Evolutionary conservation across 1,140 invertebrate genomes (phyloP).

Genomic region (Atopsyche davidsoni): DNA sequence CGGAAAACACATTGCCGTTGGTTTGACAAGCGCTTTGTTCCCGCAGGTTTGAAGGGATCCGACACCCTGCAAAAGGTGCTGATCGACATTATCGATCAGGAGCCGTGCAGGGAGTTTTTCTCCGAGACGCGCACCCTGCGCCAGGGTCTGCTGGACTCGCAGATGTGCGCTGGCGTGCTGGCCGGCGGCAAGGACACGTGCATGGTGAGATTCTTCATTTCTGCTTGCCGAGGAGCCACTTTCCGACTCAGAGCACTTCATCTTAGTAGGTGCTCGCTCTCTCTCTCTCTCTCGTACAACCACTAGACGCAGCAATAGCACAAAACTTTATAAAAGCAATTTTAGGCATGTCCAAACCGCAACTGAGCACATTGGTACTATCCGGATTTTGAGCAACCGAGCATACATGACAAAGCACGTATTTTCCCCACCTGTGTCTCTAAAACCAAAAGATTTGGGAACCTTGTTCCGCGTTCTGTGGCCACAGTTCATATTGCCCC

Average conservation of each 20-base stretch:
- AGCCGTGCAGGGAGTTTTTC: slow-evolving; percentile 6
- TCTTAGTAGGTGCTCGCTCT: not conserved
- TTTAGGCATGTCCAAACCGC: no score
- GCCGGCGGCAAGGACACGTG: slow-evolving; percentile 26
- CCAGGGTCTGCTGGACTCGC: slow-evolving; percentile 6
- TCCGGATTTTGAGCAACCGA: no score
- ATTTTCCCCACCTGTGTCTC: no score
- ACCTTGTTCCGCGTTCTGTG: not conserved
- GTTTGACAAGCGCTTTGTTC: no score
- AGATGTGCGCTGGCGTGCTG: slow-evolving; percentile 32
- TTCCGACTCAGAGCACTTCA: not conserved
- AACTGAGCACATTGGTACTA: no score
- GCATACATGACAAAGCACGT: no score
- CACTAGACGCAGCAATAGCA: not conserved
- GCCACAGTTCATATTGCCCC: not conserved
- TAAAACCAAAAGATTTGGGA: not conserved
- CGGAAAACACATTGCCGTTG: no score
- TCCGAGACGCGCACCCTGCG: slow-evolving; percentile 21
- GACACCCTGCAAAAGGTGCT: slow-evolving; percentile 24
- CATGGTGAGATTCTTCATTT: slow-evolving; percentile 4
- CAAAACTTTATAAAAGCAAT: no score
- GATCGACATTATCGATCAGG: slow-evolving; percentile 18
- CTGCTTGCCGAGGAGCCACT: not conserved
- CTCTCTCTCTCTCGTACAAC: not conserved
- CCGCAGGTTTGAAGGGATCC: slow-evolving; percentile 36